A percentile compares a stretch with the other conserved stretches of the same genome.
These are phyloP conservation scores for Microtus pennsylvanicus DNA, from an alignment of 2,113 vertebrate species.

Conservation along the genomic window DNA sequence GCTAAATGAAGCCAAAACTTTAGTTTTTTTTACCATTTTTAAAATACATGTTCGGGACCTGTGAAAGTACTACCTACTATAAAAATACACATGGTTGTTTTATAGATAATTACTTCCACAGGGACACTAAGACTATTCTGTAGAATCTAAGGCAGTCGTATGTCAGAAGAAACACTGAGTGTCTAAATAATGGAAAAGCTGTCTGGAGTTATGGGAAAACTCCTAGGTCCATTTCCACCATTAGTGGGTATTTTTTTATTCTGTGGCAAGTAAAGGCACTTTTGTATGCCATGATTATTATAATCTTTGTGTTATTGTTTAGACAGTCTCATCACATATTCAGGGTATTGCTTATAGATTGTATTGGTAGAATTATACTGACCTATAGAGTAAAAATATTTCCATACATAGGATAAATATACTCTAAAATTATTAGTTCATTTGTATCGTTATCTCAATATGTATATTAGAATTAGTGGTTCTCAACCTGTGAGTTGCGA, in stretches of 20 bases:
- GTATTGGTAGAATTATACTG: background rate
- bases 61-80: conserved; percentile 81
- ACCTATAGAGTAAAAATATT: background rate
- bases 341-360: background rate
- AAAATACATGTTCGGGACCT: conserved; percentile 82
- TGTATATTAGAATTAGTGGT: background rate
- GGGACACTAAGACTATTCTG: conserved; percentile 83
- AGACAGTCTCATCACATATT: background rate
- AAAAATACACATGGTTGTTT: conserved; percentile 86
- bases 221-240: conserved; percentile 45
- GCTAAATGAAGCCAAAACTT: conserved; percentile 63
- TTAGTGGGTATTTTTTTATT: conserved; percentile 27
- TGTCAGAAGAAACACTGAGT: conserved; percentile 81
- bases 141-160: conserved; percentile 72
- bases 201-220: conserved; percentile 69
- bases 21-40: conserved; percentile 76
- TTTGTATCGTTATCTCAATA: background rate
- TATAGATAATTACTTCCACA: conserved; percentile 87
- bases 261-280: conserved; percentile 34
- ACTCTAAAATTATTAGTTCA: background rate
- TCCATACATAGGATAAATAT: background rate
- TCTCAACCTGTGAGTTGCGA: background rate
- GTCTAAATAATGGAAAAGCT: conserved; percentile 76
- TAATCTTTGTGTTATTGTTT: background rate
- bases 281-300: background rate